Conservation (phyloP, 2,797 vertebrate species). For the Darevskia nairensis region DNA sequence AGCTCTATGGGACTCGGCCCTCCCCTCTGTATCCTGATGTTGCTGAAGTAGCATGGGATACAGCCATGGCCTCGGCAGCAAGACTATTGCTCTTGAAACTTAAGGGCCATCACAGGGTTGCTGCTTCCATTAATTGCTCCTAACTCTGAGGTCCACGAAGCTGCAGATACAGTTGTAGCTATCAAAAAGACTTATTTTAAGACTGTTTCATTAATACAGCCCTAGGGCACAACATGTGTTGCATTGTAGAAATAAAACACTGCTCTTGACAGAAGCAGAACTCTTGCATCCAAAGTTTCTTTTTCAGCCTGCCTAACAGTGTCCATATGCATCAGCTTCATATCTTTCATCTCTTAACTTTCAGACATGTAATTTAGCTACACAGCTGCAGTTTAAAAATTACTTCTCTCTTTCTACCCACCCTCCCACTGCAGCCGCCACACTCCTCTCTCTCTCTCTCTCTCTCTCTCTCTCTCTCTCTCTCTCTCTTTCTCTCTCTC, state of each 20-base stretch:
- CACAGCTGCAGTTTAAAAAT: conserved; percentile 59
- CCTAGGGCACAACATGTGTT: conserved; percentile 41
- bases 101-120: not conserved
- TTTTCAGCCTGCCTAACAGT: conserved; percentile 2
- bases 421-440: conserved; percentile 19
- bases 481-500: not conserved
- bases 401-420: conserved; percentile 43
- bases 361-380: conserved; percentile 39
- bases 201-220: conserved; percentile 16
- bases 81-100: not conserved
- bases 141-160: conserved; percentile 16
- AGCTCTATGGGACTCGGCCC: no score
- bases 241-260: conserved; percentile 30
- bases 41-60: not conserved
- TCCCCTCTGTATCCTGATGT: not conserved
- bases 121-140: not conserved
- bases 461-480: not conserved
- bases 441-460: not conserved
- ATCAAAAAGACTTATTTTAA: conserved; percentile 33
- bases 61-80: not conserved
- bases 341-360: conserved; percentile 43
- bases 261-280: not conserved
- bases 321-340: rapidly evolving
- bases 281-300: conserved; percentile 4
- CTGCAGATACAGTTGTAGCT: conserved; percentile 20